Evolutionary conservation across 2,113 vertebrate genomes (phyloP), one percentile per base, ranked within the genome.

Genomic region (Macroglossus sobrinus): DNA sequence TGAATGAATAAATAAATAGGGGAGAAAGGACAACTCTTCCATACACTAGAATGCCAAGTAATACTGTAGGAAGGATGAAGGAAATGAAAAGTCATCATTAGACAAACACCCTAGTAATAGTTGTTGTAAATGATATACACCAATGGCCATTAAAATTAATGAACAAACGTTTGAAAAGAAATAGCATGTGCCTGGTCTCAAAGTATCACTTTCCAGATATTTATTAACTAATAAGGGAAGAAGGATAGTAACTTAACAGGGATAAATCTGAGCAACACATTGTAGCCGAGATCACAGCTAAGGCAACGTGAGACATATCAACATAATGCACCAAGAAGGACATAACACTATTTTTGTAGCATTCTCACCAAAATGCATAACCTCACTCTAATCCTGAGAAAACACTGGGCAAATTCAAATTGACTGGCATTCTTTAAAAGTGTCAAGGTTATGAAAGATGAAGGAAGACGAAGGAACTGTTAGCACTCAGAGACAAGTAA

Each of bases 291-390:
- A n/a, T 15, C 21, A 14, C 57, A 79, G 45, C 61, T 61, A 11
- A 12, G 1, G 2, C 24, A 2, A 1, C 7, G 33, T 14, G 33
- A 66, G 30, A 26, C 13, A 0, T 15, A 4, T 3, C 38, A 11
- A 0, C 16, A 4, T 4, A 6, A 50, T 0, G 3, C 19, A 6
- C 33, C 0, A 7, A n/a, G 21, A 40, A 75, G 72, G 47, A 24
- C 30, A 16, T 7, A 0, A 12, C 21, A 1, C 11, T 2, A 3
- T 30, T n/a, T 45, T 12, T 57, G 79, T 7, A 8, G 12, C 19
- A 0, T 71, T 33, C 57, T 35, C 22, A 0, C 28, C 82, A 5
- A 68, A 80, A 69, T 0, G 7, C 8, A 4, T 35, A 2, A 3
- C 3, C 14, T 38, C 7, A 4, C 24, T 53, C 78, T 2, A 15